Percentiles rank a stretch among this genome's conserved stretches.
Conservation (phyloP, 2,797 vertebrate genomes). For the Phalanger gymnotis region DNA sequence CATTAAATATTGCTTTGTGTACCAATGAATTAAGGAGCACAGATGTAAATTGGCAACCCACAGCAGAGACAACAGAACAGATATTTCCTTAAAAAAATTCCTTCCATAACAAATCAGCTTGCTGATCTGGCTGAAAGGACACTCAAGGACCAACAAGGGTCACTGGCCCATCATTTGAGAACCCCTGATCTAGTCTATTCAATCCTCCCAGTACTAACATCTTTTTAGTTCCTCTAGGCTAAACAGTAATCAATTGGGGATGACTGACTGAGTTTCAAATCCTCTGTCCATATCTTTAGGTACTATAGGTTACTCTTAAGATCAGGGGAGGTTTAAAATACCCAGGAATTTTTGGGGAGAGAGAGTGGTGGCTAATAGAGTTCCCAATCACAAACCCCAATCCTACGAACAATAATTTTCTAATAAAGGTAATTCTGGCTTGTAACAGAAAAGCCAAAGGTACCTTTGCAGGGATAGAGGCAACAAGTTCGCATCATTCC, state of each 20-base stretch:
- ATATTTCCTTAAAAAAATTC: neutral
- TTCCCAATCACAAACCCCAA: conserved; percentile 63
- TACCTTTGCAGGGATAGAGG: conserved; percentile 51
- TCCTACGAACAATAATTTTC: conserved; percentile 65
- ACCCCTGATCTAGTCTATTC: neutral
- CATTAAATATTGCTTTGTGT: neutral
- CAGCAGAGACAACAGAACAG: neutral
- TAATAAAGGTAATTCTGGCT: conserved; percentile 76
- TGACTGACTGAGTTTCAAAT: neutral
- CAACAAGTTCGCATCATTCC: conserved; percentile 63
- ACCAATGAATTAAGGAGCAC: neutral
- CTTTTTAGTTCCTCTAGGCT: neutral
- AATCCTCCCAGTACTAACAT: neutral
- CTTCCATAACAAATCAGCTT: neutral
- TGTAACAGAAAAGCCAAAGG: conserved; percentile 76
- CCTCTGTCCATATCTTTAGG: conserved; percentile 10
- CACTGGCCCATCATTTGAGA: neutral
- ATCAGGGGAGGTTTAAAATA: conserved; percentile 32
- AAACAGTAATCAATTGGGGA: neutral
- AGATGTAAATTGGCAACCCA: neutral
- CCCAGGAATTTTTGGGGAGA: conserved; percentile 1
- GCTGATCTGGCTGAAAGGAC: neutral
- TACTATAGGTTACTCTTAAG: conserved; percentile 33
- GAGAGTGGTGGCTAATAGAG: conserved; percentile 56
- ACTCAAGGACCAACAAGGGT: neutral